A percentile compares a stretch with the other conserved stretches of the same genome.
These are phyloP conservation scores for Phocides pigmalion DNA, from an alignment of 1,140 invertebrate species.

Conservation along the genomic window DNA sequence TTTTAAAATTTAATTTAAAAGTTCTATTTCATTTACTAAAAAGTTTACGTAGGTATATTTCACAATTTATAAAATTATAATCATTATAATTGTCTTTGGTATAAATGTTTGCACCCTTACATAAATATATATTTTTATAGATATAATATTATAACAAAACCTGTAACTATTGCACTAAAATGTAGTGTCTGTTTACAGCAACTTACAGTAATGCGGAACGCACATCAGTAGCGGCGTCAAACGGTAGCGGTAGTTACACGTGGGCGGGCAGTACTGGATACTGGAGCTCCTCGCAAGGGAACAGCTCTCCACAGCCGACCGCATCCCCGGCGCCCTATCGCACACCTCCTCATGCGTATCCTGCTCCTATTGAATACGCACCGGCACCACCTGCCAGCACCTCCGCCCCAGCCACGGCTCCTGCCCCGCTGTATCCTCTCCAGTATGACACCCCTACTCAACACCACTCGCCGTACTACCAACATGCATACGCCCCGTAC, in stretches of 20 bases:
- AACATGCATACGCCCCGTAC: constrained; percentile 72
- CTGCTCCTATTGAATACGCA: constrained; percentile 67
- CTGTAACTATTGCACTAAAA: no score
- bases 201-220: constrained; percentile 75
- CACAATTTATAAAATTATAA: no score
- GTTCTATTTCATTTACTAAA: no score
- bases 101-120: no score
- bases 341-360: constrained; percentile 68
- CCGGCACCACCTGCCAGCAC: constrained; percentile 60
- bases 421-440: constrained; percentile 65
- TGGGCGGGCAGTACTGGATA: constrained; percentile 71
- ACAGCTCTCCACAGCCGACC: constrained; percentile 66
- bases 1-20: no score
- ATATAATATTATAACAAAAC: no score
- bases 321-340: constrained; percentile 64
- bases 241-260: constrained; percentile 70
- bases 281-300: constrained; percentile 67
- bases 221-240: constrained; percentile 60
- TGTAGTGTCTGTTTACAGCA: constrained; percentile 46
- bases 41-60: no score
- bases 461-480: constrained; percentile 72
- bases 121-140: no score
- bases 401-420: constrained; percentile 55
- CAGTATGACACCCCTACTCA: constrained; percentile 70
- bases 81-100: no score